Conservation (phyloP, 2,797 vertebrate genomes). For the Dromococcyx pavoninus region DNA sequence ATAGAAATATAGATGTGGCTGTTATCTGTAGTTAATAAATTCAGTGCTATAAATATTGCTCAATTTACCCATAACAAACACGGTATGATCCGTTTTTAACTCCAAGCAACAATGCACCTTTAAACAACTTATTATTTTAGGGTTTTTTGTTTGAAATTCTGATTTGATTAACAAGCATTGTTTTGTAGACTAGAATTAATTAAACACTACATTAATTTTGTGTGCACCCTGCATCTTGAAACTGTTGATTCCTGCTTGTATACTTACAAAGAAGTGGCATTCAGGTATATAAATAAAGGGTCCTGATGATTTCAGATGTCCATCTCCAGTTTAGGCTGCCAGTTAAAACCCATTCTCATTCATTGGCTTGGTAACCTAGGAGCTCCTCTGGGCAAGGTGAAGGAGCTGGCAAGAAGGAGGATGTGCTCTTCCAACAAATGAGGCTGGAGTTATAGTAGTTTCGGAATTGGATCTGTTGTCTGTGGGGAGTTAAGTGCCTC, state of each 20-base stretch:
- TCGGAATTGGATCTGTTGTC: not conserved
- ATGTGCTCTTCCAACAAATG: not conserved
- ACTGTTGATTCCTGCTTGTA: not conserved
- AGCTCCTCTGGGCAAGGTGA: not conserved
- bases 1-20: not conserved
- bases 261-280: not conserved
- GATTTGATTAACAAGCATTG: not conserved
- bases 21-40: constrained; percentile 9
- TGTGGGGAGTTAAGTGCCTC: not conserved
- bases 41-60: not conserved
- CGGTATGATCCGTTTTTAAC: not conserved
- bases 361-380: not conserved
- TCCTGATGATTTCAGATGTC: not conserved
- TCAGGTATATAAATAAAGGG: not conserved
- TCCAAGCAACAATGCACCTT: not conserved
- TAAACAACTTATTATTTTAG: not conserved
- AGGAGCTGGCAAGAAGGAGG: not conserved
- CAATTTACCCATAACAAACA: not conserved
- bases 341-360: not conserved
- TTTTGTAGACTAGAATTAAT: constrained; percentile 29
- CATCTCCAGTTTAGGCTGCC: not conserved
- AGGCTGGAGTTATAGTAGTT: not conserved
- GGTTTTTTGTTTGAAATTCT: constrained; percentile 3
- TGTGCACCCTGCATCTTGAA: not conserved
- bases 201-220: not conserved